phyloP scores from a whole-genome alignment of 1,140 invertebrate genomes.

The Pachypeltis micranthus region DNA sequence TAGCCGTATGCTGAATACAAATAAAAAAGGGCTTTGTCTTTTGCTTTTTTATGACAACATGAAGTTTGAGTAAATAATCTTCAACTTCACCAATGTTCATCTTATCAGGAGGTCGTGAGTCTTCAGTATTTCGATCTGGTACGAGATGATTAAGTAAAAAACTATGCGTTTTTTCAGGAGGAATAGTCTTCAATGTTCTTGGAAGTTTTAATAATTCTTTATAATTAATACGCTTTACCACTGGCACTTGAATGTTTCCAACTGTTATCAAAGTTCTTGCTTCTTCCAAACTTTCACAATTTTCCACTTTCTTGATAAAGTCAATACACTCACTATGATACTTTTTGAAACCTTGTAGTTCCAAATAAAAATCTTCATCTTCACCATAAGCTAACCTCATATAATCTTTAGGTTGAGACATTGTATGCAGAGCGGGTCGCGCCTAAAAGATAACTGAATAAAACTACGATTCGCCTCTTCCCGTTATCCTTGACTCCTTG shows the following conservation, averaged over 20 bases:
- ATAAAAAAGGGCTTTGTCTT: no score
- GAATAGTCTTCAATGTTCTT: not conserved
- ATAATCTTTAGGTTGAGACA: not conserved
- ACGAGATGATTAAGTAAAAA: not conserved
- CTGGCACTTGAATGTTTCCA: not conserved
- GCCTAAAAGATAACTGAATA: no score
- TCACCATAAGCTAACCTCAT: not conserved
- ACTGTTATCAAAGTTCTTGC: no score
- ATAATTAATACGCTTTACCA: not conserved
- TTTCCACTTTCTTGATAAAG: no score
- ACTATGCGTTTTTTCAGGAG: not conserved
- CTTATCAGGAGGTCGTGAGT: not conserved
- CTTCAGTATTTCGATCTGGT: not conserved
- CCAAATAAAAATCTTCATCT: not conserved
- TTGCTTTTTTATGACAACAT: not conserved
- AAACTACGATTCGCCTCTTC: no score
- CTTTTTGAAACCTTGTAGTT: not conserved
- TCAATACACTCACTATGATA: not conserved
- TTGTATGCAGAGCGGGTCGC: no score
- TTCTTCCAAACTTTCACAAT: no score
- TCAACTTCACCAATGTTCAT: not conserved
- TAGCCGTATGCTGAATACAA: not conserved
- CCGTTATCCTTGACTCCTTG: no score
- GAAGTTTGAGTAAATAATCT: not conserved
- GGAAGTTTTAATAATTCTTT: not conserved